phyloP scores from a whole-genome alignment of 2,797 vertebrate species.

The Spatula clypeata region DNA sequence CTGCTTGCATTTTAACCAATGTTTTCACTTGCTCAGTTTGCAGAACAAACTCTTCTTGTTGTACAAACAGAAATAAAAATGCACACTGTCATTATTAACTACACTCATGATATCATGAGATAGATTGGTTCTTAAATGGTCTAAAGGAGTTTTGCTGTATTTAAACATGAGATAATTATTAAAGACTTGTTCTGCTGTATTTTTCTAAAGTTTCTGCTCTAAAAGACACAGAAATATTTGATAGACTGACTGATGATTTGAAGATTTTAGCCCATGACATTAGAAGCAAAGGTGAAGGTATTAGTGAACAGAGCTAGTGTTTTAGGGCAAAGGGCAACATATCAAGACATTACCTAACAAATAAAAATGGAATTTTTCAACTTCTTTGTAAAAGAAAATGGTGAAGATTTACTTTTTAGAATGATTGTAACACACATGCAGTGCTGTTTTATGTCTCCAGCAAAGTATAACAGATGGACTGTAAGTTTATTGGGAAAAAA shows the following conservation, averaged over 20 bases:
- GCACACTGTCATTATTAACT: background rate
- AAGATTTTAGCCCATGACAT: background rate
- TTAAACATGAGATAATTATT: background rate
- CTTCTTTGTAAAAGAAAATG: conserved; percentile 59
- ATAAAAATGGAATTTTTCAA: conserved; percentile 66
- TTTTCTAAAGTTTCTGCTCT: conserved; percentile 27
- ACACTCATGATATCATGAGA: background rate
- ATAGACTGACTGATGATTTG: conserved; percentile 5
- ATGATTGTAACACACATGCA: conserved; percentile 55
- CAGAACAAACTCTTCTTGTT: background rate
- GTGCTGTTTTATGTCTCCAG: conserved; percentile 68
- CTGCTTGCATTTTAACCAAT: background rate
- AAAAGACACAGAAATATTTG: conserved; percentile 27
- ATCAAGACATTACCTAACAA: conserved; percentile 59
- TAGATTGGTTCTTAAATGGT: background rate
- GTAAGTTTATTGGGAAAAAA: conserved; percentile 80
- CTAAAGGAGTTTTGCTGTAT: background rate
- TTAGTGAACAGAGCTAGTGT: conserved; percentile 43
- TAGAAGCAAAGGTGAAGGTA: conserved; percentile 52
- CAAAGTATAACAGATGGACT: conserved; percentile 81
- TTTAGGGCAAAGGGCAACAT: conserved; percentile 30
- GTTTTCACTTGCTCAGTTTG: conserved; percentile 27
- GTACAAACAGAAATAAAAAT: conserved; percentile 2
- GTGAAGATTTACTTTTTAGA: conserved; percentile 62
- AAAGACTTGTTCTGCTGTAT: background rate